Evolutionary conservation across 1,140 invertebrate species (phyloP).

Genomic region (Drosophila elegans): DNA sequence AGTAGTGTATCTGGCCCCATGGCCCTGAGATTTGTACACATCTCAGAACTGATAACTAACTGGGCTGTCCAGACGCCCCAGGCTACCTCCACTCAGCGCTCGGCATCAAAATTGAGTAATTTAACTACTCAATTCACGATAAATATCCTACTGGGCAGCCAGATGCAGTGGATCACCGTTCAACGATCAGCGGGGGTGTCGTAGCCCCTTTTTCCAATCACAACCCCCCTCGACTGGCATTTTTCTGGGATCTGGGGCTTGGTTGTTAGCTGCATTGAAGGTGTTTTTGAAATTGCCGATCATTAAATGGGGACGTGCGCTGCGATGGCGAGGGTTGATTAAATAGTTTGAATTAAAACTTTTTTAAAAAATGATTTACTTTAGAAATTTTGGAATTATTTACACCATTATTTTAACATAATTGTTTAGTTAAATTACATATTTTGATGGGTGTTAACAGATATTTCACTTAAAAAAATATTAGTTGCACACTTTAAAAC

Average conservation of each 20-base stretch:
- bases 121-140: slow-evolving; percentile 82
- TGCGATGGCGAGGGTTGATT: slow-evolving; percentile 42
- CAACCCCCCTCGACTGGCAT: slow-evolving; percentile 6
- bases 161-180: slow-evolving; percentile 33
- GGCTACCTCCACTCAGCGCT: slow-evolving; percentile 23
- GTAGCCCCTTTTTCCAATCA: slow-evolving; percentile 11
- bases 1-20: slow-evolving; percentile 44
- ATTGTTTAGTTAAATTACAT: no score
- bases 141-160: slow-evolving; percentile 69
- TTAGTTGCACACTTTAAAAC: no score
- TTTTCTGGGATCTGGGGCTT: slow-evolving; percentile 8
- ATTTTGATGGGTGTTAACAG: no score
- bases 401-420: no score
- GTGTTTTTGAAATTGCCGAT: slow-evolving; percentile 82
- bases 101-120: slow-evolving; percentile 76
- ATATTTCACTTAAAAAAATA: no score
- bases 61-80: slow-evolving; percentile 2
- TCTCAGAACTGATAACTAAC: slow-evolving; percentile 49
- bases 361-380: no score
- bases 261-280: slow-evolving; percentile 65
- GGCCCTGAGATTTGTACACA: slow-evolving; percentile 53
- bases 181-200: slow-evolving; percentile 60
- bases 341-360: not conserved
- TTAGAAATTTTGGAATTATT: no score
- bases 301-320: slow-evolving; percentile 63